Evolutionary conservation across 2,888 invertebrate genomes (phyloP), one percentile per base, ranked within the genome.

Genomic region (Drosophila atripex): DNA sequence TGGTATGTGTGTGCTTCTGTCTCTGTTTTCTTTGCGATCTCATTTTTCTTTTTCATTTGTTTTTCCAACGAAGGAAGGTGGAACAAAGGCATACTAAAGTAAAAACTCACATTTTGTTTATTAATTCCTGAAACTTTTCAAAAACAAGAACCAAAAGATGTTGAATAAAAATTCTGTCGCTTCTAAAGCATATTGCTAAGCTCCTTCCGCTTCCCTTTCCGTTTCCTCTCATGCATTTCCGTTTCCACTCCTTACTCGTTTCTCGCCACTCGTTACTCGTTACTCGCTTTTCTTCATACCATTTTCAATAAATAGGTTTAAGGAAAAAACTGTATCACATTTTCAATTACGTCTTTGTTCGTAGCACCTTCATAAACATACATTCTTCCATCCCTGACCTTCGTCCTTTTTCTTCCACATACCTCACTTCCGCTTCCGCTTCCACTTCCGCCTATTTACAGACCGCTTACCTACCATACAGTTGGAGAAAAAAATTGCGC

Each of bases 311-410:
- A 78, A 75, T 78, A 86, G 60, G 54, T 80, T 35, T 86, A 80
- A 86, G 78, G 78, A 83, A 86, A 83, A 84, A 86, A 84, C 85
- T 89, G 90, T 91, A 91, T 91, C 91, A 91, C 91, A 91, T 89
- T 91, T 91, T 91, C 84, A 86, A 84, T 89, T 91, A 90, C 91
- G 89, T 89, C 88, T 91, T 91, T 90, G 90, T 90, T 90, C 87
- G 88, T 91, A 91, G 91, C 91, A 91, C 91, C 91, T 89, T 82
- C 88, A 80, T 73, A 76, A 76, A 64, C 75, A 83, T 77, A 78
- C 76, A 18, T 11, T 12, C 30, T 8, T 43, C 25, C 39, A 14
- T 39, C 25, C 16, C 39, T 30, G 56, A 38, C 14, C 32, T 11
- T 43, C 41, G 3, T 51, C 39, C 14, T 21, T 39, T 28, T 21